Percentiles rank a stretch among this genome's conserved stretches.
Conservation (phyloP, 1,140 invertebrate species). For the Solenopsis fugax region DNA sequence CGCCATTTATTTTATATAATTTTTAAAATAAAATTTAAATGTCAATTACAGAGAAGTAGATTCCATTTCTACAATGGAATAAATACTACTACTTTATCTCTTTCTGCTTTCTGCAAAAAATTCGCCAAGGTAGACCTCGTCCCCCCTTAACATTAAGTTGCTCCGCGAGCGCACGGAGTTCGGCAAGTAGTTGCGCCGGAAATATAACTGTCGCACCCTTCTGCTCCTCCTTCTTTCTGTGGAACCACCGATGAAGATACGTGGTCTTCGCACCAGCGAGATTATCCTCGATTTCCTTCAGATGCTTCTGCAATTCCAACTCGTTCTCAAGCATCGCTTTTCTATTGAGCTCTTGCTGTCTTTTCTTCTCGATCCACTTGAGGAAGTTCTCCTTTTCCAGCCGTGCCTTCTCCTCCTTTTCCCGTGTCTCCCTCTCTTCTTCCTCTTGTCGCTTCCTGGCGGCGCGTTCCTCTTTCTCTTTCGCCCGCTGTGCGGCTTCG, state of each 20-base stretch:
- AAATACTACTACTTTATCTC: no score
- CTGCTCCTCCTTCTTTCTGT: constrained; percentile 78
- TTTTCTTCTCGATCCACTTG: constrained; percentile 79
- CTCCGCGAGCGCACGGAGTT: no score
- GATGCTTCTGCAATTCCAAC: constrained; percentile 70
- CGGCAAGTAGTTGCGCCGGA: not conserved
- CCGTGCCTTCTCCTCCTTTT: constrained; percentile 75
- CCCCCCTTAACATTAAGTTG: no score
- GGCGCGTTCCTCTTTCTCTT: constrained; percentile 61
- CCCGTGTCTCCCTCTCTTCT: constrained; percentile 66
- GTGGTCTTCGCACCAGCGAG: constrained; percentile 73
- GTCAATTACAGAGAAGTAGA: no score
- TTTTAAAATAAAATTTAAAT: no score
- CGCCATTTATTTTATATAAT: no score
- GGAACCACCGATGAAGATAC: constrained; percentile 78
- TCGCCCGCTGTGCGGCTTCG: constrained; percentile 64
- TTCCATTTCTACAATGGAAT: no score
- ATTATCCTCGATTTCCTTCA: constrained; percentile 78
- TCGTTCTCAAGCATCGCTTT: constrained; percentile 74
- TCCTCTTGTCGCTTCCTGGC: constrained; percentile 67
- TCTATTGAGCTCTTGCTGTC: constrained; percentile 71
- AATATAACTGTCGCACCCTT: constrained; percentile 73
- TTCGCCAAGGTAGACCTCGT: no score
- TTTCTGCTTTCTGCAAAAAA: no score
- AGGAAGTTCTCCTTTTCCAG: constrained; percentile 78